Percentiles rank a stretch among this genome's conserved stretches.
These are phyloP conservation scores for Archocentrus centrarchus DNA, from an alignment of 2,113 vertebrate genomes.

Conservation along the genomic window DNA sequence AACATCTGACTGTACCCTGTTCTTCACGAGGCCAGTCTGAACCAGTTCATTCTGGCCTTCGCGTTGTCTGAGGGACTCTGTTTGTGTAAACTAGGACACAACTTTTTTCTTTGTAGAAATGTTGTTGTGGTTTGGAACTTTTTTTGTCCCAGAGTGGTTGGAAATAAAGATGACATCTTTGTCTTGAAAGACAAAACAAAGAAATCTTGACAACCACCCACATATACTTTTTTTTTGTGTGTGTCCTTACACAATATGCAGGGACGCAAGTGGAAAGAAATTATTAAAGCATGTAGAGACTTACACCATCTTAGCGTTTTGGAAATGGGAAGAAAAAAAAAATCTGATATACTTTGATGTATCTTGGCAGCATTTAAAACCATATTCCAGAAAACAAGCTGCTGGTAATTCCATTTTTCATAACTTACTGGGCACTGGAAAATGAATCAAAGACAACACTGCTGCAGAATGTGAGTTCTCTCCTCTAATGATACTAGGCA, in stretches of 20 bases:
- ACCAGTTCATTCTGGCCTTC: neutral
- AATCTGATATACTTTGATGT: neutral
- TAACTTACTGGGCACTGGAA: neutral
- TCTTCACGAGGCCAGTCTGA: neutral
- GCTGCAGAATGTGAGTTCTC: neutral
- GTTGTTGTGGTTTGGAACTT: neutral
- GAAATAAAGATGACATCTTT: neutral
- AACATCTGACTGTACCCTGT: neutral
- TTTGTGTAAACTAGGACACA: neutral
- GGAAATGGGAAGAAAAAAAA: neutral
- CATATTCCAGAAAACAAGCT: neutral
- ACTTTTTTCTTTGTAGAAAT: neutral
- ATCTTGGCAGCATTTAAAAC: neutral
- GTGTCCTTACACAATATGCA: neutral
- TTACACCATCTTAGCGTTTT: neutral
- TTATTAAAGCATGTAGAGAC: neutral
- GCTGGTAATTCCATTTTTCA: neutral
- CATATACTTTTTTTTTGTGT: neutral
- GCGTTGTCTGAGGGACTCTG: neutral
- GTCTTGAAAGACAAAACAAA: neutral
- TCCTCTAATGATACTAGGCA: neutral
- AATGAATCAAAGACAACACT: neutral
- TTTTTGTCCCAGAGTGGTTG: neutral
- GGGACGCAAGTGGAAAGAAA: neutral
- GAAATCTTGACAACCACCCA: neutral